Evolutionary conservation across 1,140 invertebrate genomes (phyloP).

Genomic region (Pseudomyrmex cubaensis): DNA sequence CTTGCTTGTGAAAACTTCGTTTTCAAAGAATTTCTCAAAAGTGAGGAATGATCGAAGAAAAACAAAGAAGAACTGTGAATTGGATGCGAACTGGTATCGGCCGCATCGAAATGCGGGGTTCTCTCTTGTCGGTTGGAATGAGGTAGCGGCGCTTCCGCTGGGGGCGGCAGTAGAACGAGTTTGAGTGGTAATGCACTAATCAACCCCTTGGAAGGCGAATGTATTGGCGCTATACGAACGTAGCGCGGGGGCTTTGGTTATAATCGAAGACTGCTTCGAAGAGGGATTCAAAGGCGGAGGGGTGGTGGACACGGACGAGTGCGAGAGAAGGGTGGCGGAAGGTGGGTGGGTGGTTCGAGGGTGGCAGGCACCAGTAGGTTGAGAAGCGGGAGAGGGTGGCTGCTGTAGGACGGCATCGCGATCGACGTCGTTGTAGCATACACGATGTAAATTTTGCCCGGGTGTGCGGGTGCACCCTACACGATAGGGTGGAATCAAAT

Average conservation of each 20-base stretch:
- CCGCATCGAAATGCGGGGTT: constrained; percentile 61
- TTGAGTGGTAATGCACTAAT: constrained; percentile 81
- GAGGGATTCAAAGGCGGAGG: constrained; percentile 73
- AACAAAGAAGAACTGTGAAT: constrained; percentile 56
- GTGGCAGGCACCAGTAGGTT: constrained; percentile 19
- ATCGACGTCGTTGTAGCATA: constrained; percentile 82
- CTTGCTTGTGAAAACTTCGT: constrained; percentile 63
- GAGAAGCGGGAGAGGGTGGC: constrained; percentile 64
- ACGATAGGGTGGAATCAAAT: constrained; percentile 84
- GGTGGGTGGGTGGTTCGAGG: constrained; percentile 53
- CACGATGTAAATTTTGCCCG: constrained; percentile 83
- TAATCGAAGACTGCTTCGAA: constrained; percentile 80
- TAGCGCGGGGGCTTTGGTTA: constrained; percentile 78
- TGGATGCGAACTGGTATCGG: constrained; percentile 68
- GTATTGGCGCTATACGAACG: constrained; percentile 77
- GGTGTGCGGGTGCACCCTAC: constrained; percentile 80
- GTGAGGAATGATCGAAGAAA: constrained; percentile 50
- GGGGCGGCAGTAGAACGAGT: constrained; percentile 64
- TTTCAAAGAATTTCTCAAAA: constrained; percentile 71
- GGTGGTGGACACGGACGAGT: constrained; percentile 73
- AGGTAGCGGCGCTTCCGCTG: constrained; percentile 36
- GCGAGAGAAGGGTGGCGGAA: constrained; percentile 72
- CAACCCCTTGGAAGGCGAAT: constrained; percentile 80
- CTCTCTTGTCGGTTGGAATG: constrained; percentile 57
- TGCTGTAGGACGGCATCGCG: constrained; percentile 75